These are phyloP conservation scores for Bursaphelenchus mucronatus DNA, from an alignment of 1,140 invertebrate species.

Conservation along the genomic window DNA sequence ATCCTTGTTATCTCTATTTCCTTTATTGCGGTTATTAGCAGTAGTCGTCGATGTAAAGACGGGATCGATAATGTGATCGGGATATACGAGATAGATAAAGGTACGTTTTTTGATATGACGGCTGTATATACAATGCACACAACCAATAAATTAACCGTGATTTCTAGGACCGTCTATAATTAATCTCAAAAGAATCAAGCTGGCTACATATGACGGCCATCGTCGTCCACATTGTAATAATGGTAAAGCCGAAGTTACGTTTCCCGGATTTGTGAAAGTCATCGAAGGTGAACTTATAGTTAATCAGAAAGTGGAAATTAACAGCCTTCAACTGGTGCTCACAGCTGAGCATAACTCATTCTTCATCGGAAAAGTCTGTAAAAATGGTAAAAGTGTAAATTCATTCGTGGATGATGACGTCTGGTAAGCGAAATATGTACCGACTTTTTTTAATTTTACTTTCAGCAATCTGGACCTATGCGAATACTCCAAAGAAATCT, in stretches of 20 bases:
- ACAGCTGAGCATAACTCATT: conserved; percentile 15
- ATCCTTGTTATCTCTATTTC: not conserved
- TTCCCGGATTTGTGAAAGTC: conserved; percentile 8
- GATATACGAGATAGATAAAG: conserved; percentile 10
- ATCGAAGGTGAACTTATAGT: conserved; percentile 1
- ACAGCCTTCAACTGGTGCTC: not conserved
- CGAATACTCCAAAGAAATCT: too few species aligned
- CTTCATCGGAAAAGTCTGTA: conserved; percentile 20
- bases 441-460: not conserved
- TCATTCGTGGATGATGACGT: conserved; percentile 6
- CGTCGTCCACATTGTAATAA: conserved; percentile 8
- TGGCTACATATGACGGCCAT: not conserved
- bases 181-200: not conserved
- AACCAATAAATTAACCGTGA: too few species aligned
- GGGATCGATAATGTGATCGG: conserved; percentile 13
- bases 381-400: conserved; percentile 14
- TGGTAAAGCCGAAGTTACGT: not conserved
- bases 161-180: conserved; percentile 11
- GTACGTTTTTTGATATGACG: not conserved
- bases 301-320: not conserved
- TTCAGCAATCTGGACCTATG: not conserved
- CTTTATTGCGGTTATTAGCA: not conserved
- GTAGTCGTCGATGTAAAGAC: conserved; percentile 6
- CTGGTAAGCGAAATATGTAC: conserved; percentile 13
- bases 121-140: not conserved